A percentile compares a stretch with the other conserved stretches of the same genome.
phyloP scores from a whole-genome alignment of 2,888 invertebrate genomes.

The Lymantria monacha region DNA sequence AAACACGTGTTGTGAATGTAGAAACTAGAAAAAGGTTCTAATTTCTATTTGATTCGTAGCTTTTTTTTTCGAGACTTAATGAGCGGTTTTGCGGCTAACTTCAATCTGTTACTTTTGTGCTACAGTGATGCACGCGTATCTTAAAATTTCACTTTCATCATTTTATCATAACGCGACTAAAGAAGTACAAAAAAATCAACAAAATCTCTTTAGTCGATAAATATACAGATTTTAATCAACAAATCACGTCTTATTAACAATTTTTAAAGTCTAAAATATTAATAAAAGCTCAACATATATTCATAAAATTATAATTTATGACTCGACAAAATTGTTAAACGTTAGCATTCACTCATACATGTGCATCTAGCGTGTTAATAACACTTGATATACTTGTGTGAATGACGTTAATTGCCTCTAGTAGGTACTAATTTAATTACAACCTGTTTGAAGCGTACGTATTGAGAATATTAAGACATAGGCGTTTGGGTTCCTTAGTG shows the following conservation, averaged over 20 bases:
- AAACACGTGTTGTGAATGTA: too few species aligned
- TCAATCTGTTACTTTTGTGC: too few species aligned
- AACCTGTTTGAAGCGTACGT: constrained; percentile 9
- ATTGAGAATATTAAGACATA: constrained; percentile 22
- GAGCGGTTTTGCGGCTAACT: too few species aligned
- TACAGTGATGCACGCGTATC: too few species aligned
- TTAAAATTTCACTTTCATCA: too few species aligned
- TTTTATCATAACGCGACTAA: too few species aligned
- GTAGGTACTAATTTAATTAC: constrained; percentile 46
- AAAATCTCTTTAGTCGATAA: too few species aligned
- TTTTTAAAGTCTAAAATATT: not conserved
- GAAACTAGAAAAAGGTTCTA: too few species aligned
- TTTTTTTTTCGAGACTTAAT: too few species aligned
- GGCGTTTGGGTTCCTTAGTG: constrained; percentile 21
- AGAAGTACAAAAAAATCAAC: too few species aligned
- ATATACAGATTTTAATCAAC: too few species aligned
- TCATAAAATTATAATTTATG: not conserved
- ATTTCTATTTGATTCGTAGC: too few species aligned
- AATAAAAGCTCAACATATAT: not conserved
- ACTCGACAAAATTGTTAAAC: not conserved
- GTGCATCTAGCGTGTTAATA: not conserved
- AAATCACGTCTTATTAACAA: not conserved
- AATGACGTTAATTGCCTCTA: constrained; percentile 32
- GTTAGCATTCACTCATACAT: not conserved
- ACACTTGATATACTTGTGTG: not conserved